Percentiles rank a stretch among this genome's conserved stretches.
These are phyloP conservation scores for Vollenhovia emeryi DNA, from an alignment of 1,140 invertebrate species.

Conservation along the genomic window DNA sequence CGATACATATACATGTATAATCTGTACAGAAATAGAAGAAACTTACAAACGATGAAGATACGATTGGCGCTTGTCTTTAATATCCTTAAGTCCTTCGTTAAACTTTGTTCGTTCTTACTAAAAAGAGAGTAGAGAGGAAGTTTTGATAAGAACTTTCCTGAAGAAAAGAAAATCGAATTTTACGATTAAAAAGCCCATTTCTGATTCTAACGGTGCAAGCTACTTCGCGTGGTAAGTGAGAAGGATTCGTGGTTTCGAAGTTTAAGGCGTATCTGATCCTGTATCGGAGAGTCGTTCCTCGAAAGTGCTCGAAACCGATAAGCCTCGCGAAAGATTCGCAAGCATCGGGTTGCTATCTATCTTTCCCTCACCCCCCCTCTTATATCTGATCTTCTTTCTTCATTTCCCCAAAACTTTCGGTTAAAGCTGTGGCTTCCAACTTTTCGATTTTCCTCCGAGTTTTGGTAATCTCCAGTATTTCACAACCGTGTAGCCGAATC, in stretches of 20 bases:
- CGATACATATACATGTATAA: not conserved
- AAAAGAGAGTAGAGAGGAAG: not conserved
- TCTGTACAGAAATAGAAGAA: not conserved
- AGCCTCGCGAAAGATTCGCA: conserved; percentile 49
- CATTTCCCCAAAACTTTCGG: conserved; percentile 34
- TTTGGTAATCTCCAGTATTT: conserved; percentile 2
- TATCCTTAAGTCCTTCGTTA: not conserved
- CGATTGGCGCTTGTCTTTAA: conserved; percentile 2
- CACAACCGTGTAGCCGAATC: not conserved
- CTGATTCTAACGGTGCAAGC: conserved; percentile 21
- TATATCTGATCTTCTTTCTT: conserved; percentile 5
- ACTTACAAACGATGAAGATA: not conserved
- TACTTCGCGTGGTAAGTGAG: conserved; percentile 45
- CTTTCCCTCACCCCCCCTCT: not conserved
- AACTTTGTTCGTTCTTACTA: conserved; percentile 13
- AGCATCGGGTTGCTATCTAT: not conserved
- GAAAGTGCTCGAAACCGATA: conserved; percentile 48
- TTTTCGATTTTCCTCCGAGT: conserved; percentile 29
- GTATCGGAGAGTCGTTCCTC: conserved; percentile 35
- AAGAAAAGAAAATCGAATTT: conserved; percentile 47
- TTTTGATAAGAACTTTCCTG: conserved; percentile 5
- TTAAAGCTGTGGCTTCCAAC: conserved; percentile 18
- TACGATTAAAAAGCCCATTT: conserved; percentile 44
- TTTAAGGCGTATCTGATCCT: conserved; percentile 47
- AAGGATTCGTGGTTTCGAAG: conserved; percentile 54